phyloP scores from a whole-genome alignment of 2,113 vertebrate species.

The Dasyprocta punctata region DNA sequence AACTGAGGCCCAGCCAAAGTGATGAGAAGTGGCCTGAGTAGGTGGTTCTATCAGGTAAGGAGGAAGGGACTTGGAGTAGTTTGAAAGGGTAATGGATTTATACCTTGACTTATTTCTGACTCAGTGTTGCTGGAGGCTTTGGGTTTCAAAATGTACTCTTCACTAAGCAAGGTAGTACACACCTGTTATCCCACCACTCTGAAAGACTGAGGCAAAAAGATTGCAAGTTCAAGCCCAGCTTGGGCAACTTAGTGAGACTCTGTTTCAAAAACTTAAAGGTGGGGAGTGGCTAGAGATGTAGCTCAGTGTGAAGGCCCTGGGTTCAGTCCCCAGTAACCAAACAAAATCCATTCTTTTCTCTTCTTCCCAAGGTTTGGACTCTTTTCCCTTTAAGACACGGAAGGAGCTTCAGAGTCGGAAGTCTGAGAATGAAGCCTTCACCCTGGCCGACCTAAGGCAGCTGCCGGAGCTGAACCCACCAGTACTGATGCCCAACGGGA shows the following conservation, averaged over 20 bases:
- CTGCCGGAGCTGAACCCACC: conserved; percentile 95
- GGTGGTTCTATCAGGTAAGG: background rate
- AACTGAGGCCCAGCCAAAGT: background rate
- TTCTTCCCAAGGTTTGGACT: conserved; percentile 80
- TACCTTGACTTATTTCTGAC: conserved; percentile 15
- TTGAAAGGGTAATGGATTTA: background rate
- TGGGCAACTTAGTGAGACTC: background rate
- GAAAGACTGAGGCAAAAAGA: background rate
- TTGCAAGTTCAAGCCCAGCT: background rate
- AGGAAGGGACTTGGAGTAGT: background rate
- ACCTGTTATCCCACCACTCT: background rate
- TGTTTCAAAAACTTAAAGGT: background rate
- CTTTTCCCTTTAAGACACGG: conserved; percentile 87
- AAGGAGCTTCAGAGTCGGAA: conserved; percentile 83
- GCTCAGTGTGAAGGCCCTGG: background rate
- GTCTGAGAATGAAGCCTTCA: conserved; percentile 82
- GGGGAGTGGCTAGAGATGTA: background rate
- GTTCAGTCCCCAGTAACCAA: background rate
- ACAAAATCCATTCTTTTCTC: background rate
- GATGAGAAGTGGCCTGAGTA: conserved; percentile 11
- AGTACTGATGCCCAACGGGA: conserved; percentile 93
- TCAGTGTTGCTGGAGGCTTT: background rate
- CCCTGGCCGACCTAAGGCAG: conserved; percentile 86
- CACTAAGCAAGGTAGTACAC: background rate
- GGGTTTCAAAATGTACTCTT: background rate